Base-by-base conservation (phyloP, 2,888 invertebrate genomes). In the Piscicola geometra region DNA sequence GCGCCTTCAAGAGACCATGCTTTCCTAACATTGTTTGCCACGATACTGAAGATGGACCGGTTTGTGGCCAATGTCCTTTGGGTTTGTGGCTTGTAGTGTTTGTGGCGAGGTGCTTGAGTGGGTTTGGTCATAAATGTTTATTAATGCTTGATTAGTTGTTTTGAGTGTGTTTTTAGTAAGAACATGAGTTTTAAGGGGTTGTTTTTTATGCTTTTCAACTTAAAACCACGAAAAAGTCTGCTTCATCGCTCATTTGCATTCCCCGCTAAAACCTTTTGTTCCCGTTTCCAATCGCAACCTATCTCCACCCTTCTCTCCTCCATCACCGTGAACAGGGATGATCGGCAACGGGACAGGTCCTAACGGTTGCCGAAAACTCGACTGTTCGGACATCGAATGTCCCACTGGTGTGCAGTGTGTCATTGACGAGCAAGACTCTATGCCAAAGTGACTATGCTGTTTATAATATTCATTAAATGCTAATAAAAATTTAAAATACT, bases 1-100 rank as follows among this genome's bases (percentile, higher is more conserved):
- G 72, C 32, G 52, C 25, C 32, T 18, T 21, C 5, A n/a, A 30
- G 25, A 28, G 88, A 79, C 91, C 91, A 0, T 94, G 94, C 83
- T 90, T 89, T 83, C 88, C 89, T 83, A 90, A 80, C 12, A 81
- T 80, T 15, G 50, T 66, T 15, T 82, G 82, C 67, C 25, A 41
- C 15, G 80, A 79, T 50, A 76, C 77, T 9, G 75, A 78, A 21
- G 50, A 36, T 36, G 81, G 80, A 12, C 88, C 81, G 88, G 89
- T 82, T 32, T 92, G 92, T 84, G 92, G 90, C 30, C 85, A 89
- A 2, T 92, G 92, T 85, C 92, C 92, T 2, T 80, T 85, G 25
- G 92, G 92, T 72, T 30, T 47, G 50, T 47, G 50, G 21, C 12
- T 9, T 9, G 50, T 9, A 47, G 50, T 47, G 50, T 47, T 9